Evolutionary conservation across 1,140 invertebrate species (phyloP), one percentile per base, ranked within the genome.

Genomic region (Aplysia californica): DNA sequence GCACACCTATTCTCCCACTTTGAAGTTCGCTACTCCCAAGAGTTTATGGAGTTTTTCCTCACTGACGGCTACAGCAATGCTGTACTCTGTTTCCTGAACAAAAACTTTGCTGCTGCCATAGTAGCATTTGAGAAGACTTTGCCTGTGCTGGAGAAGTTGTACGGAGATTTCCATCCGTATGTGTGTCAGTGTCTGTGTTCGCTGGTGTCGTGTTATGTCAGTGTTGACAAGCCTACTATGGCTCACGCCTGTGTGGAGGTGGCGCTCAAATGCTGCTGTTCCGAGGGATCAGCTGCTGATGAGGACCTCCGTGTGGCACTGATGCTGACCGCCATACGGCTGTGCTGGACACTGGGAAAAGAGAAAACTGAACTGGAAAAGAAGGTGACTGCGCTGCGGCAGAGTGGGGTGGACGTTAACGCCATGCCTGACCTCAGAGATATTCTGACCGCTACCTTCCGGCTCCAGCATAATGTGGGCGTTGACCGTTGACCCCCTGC

Each of bases 141-240:
- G 83, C 92, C 92, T 80, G 88, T 95, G 79, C 89, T 95, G 74
- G 95, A 94, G 88, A 95, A 93, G 91, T 87, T 95, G 10, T 93
- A 93, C 76, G 94, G 93, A 75, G 93, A 94, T 84, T 91, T 92
- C 75, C 93, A 94, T 20, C 89, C 91, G n/a, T 93, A 94, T 10
- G 88, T 95, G 4, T 85, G 94, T 18, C 77, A 82, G 56, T 92
- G 93, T n/a, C 85, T 96, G 38, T 95, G 94, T 83, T 92, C 94
- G 35, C 87, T 95, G 21, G 92, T 95, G 29, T 93, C 92, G 0
- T 93, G 92, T 80, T 89, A 89, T 74, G 90, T 91, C 76, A 89
- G 89, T 18, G 84, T 91, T 6, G 90, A 90, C 29, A 91, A 92
- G 21, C 87, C 92, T 0, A 90, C 91, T 1, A 91, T 92, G 0